Base-by-base conservation (phyloP, 2,113 vertebrate genomes). In the Bos javanicus region DNA sequence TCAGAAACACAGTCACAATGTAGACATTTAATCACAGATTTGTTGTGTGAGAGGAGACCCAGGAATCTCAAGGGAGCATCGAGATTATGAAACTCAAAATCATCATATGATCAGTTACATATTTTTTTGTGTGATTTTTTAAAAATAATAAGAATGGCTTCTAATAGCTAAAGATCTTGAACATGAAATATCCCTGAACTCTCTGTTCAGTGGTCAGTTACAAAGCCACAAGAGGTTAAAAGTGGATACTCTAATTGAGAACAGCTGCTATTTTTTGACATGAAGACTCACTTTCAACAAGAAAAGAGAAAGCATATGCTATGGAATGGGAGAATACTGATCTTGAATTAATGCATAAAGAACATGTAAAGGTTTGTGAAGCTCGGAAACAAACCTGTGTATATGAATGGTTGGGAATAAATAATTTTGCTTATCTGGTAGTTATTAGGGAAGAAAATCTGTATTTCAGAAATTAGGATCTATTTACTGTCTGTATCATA, bases 211-310 rank as follows among this genome's bases (percentile, higher is more conserved):
- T 97, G 97, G 97, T 98, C 97, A 98, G 87, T 92, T 96, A 71
- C 56, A 98, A 95, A 97, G 94, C 91, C 92, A 98, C 64, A 86
- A 46, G 96, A 98, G 80, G 97, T 97, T 97, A 93, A 98, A 96
- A 91, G 91, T 92, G 96, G 97, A 97, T 97, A 59, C 94, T 98
- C 78, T 98, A 97, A 98, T 97, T 98, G 97, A 95, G 93, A 98
- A 97, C 98, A 98, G 98, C 97, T 98, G 71, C 21, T 67, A 91
- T 87, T 98, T 96, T 98, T 98, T 97, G 95, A 97, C 96, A 95
- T 92, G 80, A 97, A 98, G 97, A 96, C 98, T 98, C 95, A 97
- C 90, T 98, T 98, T 98, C 97, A 97, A 54, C 84, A 97, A 91
- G 96, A 94, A 98, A 97, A 97, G 48, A 93, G 64, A 95, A 97